phyloP scores from a whole-genome alignment of 1,140 invertebrate genomes.

The Tribolium madens region DNA sequence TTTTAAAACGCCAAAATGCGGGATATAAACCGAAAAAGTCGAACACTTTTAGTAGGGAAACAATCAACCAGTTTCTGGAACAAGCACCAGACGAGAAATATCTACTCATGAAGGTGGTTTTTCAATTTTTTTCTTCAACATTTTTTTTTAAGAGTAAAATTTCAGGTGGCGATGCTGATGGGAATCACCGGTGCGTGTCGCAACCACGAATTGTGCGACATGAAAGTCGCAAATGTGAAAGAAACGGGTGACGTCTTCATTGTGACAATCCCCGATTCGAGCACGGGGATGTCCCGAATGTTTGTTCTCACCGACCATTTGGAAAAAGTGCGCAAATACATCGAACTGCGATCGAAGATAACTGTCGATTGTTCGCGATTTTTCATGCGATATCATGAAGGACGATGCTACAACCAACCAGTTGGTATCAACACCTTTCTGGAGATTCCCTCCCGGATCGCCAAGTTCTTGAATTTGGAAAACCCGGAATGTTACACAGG shows the following conservation, averaged over 20 bases:
- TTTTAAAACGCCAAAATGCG: conserved; percentile 22
- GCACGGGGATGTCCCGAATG: not conserved
- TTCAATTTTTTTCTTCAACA: too few relatives aligned
- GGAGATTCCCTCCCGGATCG: not conserved
- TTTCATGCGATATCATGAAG: not conserved
- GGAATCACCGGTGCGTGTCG: not conserved
- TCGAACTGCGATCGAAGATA: not conserved
- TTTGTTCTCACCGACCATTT: not conserved
- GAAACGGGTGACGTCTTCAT: not conserved
- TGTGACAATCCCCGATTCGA: not conserved
- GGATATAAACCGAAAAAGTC: conserved; percentile 36
- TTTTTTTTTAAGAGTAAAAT: not conserved
- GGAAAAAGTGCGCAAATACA: not conserved
- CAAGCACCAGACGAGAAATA: conserved; percentile 12
- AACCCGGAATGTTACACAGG: not conserved
- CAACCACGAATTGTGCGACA: not conserved
- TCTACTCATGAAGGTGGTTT: conserved; percentile 31
- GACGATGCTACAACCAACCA: not conserved
- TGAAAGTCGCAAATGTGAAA: not conserved
- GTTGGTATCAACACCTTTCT: not conserved
- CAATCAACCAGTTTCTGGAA: not conserved
- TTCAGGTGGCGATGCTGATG: not conserved
- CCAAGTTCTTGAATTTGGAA: not conserved
- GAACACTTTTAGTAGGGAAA: conserved; percentile 6
- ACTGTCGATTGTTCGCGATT: not conserved